A percentile compares a stretch with the other conserved stretches of the same genome.
Evolutionary conservation across 2,113 vertebrate genomes (phyloP).

Genomic region (Tragelaphus imberbis): DNA sequence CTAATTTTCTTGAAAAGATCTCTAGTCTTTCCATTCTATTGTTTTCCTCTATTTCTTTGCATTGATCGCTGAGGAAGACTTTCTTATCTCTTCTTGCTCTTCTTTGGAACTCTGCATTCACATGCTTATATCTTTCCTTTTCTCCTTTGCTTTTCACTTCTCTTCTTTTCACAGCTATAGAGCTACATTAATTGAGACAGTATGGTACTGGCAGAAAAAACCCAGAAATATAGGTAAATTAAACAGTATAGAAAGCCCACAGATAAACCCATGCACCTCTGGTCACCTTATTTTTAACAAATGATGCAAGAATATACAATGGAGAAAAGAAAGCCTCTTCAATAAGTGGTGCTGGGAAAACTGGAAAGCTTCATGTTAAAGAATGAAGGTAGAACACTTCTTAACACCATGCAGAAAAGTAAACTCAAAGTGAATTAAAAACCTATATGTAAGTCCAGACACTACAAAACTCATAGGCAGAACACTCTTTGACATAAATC

Average conservation of each 20-base stretch:
- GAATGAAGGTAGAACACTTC: neutral
- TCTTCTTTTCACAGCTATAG: neutral
- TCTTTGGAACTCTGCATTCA: no score
- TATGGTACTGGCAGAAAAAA: neutral
- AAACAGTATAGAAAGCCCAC: neutral
- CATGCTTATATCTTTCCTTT: no score
- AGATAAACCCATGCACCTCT: neutral
- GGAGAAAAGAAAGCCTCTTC: neutral
- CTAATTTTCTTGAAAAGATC: no score
- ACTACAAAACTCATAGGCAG: neutral
- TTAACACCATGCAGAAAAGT: neutral
- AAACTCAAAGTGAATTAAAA: neutral
- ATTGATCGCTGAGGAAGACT: no score
- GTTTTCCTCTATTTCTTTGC: no score
- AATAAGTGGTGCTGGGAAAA: neutral
- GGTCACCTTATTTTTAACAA: neutral
- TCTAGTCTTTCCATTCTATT: no score
- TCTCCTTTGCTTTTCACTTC: no score
- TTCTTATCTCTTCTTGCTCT: no score
- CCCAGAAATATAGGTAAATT: neutral
- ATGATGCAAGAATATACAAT: neutral
- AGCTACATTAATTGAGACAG: neutral
- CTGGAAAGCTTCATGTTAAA: neutral
- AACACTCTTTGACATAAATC: neutral
- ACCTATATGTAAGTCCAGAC: neutral